Conservation (phyloP, 64 coral and sea anemone genomes). For the Stichodactyla mertensii region DNA sequence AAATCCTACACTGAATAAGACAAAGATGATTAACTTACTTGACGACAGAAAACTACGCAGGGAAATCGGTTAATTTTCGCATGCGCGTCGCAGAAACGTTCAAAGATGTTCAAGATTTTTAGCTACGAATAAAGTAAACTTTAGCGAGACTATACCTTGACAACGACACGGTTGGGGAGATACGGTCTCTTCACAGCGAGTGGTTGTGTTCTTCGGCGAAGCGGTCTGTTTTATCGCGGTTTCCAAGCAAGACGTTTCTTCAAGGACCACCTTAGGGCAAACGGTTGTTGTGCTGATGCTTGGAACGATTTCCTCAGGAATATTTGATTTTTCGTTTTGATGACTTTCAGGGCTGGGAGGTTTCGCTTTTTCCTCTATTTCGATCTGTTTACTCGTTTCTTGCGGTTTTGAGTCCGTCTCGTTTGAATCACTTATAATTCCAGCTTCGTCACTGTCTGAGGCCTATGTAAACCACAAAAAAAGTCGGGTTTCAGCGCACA, state of each 20-base stretch:
- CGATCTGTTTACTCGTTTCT: neutral
- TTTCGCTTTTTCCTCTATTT: slow-evolving; percentile 21
- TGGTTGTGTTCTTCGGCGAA: slow-evolving; percentile 29
- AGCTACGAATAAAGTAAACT: neutral
- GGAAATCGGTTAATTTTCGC: neutral
- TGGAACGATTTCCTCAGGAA: neutral
- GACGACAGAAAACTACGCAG: neutral
- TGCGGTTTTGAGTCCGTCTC: slow-evolving; percentile 39
- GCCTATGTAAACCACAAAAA: slow-evolving; percentile 33
- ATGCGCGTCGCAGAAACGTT: neutral
- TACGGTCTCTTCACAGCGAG: slow-evolving; percentile 64
- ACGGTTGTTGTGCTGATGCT: neutral
- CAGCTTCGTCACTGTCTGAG: slow-evolving; percentile 27
- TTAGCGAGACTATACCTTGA: slow-evolving; percentile 49
- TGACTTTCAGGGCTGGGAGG: neutral
- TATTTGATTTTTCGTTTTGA: neutral
- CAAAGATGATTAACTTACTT: slow-evolving; percentile 1
- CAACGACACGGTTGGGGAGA: slow-evolving; percentile 77
- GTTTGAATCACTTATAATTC: slow-evolving; percentile 23
- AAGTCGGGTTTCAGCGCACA: neutral
- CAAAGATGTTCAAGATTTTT: neutral
- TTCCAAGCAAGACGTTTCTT: neutral
- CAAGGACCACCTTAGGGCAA: neutral
- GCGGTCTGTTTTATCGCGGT: slow-evolving; percentile 12
- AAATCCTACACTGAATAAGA: neutral